Evolutionary conservation across 1,140 invertebrate genomes (phyloP), one percentile per base, ranked within the genome.

Genomic region (Apis laboriosa): DNA sequence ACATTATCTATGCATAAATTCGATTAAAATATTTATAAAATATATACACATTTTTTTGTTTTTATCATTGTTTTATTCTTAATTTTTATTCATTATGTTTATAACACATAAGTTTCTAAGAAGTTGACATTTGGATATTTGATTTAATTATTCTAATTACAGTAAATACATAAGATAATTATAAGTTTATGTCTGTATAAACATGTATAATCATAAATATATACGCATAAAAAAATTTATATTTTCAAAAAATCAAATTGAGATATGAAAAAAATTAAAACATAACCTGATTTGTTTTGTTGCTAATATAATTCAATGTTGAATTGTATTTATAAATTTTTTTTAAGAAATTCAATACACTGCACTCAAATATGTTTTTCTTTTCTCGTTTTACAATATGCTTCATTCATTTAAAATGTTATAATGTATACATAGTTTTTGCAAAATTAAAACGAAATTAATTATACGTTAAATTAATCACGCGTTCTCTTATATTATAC

Each of bases 21-120:
- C 19, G 8, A 21, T 21, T 17, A 43, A 67, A 9, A 49, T 49
- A 12, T n/a, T 67, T 49, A 67, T 43, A 67, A 67, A 49, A 67
- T 12, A 21, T 67, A 67, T 12, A 68, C 66, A 68, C 66, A 68
- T 68, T 70, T 70, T 70, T 70, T 70, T 13, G 21, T 51, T 51
- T 70, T 70, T 70, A 12, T 21, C 51, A 51, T 17, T 51, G 13
- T 70, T 70, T 70, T 70, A 70, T 70, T 70, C 9, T n/a, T 51
- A 70, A 70, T 70, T 51, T 51, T 51, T 51, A 43, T 70, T 24
- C 11, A 19, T 0, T 67, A 67, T n/a, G 11, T 51, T 24, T 13
- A 2, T 51, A 70, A 70, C n/a, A 51, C 24, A 70, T 70, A 2
- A 70, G 49, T 51, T 70, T 67, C 15, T 11, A 51, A 68, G 1